Evolutionary conservation across 2,888 invertebrate species (phyloP).

Genomic region (Nineta flava): DNA sequence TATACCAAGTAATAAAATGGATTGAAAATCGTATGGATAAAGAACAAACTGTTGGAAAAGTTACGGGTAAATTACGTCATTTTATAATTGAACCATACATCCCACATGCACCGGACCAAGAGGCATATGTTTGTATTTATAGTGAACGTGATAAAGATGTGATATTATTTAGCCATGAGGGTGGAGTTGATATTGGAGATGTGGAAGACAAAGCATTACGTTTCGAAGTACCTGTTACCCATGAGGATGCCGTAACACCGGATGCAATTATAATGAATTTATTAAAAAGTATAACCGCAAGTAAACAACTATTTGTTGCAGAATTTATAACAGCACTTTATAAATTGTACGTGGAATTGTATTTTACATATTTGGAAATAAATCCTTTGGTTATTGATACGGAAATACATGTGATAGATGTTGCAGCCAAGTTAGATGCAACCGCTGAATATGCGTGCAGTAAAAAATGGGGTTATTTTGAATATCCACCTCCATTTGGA

Average conservation of each 20-base stretch:
- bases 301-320: conserved; percentile 37
- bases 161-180: conserved; percentile 92
- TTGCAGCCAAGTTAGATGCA: conserved; percentile 95
- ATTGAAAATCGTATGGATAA: conserved; percentile 67
- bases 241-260: conserved; percentile 21
- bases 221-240: conserved; percentile 64
- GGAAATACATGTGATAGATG: conserved; percentile 76
- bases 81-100: conserved; percentile 98
- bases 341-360: conserved; percentile 74
- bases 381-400: conserved; percentile 82
- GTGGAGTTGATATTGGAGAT: conserved; percentile 97
- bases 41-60: conserved; percentile 74
- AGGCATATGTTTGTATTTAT: conserved; percentile 95
- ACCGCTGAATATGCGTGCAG: conserved; percentile 97
- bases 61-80: conserved; percentile 73
- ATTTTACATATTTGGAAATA: conserved; percentile 97
- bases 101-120: conserved; percentile 78
- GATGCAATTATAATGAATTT: conserved; percentile 21
- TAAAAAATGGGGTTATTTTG: conserved; percentile 90
- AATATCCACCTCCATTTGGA: conserved; percentile 98
- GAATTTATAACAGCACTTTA: conserved; percentile 77
- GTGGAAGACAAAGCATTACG: conserved; percentile 91
- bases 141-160: conserved; percentile 86
- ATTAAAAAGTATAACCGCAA: conserved; percentile 5
- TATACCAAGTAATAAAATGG: conserved; percentile 71